phyloP scores from a whole-genome alignment of 1,140 invertebrate genomes.

The Philaenus spumarius region DNA sequence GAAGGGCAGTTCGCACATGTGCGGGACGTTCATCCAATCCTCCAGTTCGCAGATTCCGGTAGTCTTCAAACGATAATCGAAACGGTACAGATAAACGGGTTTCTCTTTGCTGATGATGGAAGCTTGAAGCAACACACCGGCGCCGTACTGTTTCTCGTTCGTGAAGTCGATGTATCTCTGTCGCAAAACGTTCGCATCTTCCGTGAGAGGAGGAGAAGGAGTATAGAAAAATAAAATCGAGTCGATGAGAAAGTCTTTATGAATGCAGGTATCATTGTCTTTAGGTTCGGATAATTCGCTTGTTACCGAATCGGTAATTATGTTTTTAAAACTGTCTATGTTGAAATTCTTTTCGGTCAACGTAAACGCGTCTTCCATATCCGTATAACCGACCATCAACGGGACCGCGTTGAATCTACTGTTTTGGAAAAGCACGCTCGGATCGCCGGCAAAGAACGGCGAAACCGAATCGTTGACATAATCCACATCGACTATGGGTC shows the following conservation, averaged over 20 bases:
- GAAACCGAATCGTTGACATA: constrained; percentile 53
- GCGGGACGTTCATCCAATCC: constrained; percentile 65
- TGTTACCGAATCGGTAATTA: constrained; percentile 48
- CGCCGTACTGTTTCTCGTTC: constrained; percentile 64
- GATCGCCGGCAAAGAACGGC: constrained; percentile 58
- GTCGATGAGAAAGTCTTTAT: constrained; percentile 61
- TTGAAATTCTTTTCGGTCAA: constrained; percentile 45
- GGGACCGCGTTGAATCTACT: constrained; percentile 51
- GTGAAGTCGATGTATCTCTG: constrained; percentile 57
- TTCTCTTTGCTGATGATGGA: constrained; percentile 49
- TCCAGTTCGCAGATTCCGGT: constrained; percentile 54
- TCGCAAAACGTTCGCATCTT: constrained; percentile 48
- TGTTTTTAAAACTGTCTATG: constrained; percentile 47
- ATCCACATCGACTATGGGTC: constrained; percentile 62
- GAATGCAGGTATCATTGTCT: constrained; percentile 56
- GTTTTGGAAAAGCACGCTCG: constrained; percentile 51
- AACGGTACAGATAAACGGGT: constrained; percentile 60
- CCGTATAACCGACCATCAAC: constrained; percentile 62
- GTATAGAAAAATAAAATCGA: constrained; percentile 67
- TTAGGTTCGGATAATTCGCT: constrained; percentile 40
- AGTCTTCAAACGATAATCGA: constrained; percentile 65
- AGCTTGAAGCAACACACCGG: constrained; percentile 58
- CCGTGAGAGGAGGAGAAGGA: constrained; percentile 47
- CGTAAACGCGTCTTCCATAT: constrained; percentile 65
- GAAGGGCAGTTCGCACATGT: constrained; percentile 70